A percentile compares a stretch with the other conserved stretches of the same genome.
These are phyloP conservation scores for Microhierax caerulescens DNA, from an alignment of 2,797 vertebrate genomes.

Conservation along the genomic window DNA sequence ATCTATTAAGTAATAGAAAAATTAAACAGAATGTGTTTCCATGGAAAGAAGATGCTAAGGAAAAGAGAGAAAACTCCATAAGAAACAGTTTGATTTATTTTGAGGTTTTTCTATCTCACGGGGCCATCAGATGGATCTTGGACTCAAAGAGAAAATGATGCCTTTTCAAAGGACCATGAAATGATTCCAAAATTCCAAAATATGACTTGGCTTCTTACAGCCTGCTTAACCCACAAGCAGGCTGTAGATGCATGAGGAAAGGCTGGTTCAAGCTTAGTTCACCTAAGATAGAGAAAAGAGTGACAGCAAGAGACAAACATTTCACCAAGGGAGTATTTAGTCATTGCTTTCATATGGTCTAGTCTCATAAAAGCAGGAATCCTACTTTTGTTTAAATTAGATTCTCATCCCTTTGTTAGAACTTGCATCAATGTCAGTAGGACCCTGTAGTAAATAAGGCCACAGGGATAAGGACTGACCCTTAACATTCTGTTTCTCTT, in stretches of 20 bases:
- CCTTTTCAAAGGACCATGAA: neutral
- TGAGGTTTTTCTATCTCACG: neutral
- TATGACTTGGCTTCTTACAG: neutral
- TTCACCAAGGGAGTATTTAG: neutral
- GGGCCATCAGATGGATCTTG: neutral
- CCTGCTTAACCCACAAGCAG: neutral
- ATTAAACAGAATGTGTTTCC: neutral
- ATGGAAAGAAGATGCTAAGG: neutral
- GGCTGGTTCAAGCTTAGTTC: neutral
- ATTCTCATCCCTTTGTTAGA: neutral
- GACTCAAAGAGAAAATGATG: neutral
- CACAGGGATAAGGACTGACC: neutral
- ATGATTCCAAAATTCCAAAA: neutral
- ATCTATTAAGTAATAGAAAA: neutral
- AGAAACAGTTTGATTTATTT: rapidly evolving
- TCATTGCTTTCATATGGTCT: neutral
- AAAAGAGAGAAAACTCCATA: neutral
- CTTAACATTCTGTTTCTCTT: neutral
- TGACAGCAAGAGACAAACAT: neutral
- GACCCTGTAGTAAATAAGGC: neutral
- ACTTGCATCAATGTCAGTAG: neutral
- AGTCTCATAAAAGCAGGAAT: neutral
- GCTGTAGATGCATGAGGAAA: neutral
- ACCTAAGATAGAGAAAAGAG: neutral
- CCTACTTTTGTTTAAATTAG: neutral